A percentile compares a stretch with the other conserved stretches of the same genome.
phyloP scores from a whole-genome alignment of 2,888 invertebrate species.

The Apoda limacodes region DNA sequence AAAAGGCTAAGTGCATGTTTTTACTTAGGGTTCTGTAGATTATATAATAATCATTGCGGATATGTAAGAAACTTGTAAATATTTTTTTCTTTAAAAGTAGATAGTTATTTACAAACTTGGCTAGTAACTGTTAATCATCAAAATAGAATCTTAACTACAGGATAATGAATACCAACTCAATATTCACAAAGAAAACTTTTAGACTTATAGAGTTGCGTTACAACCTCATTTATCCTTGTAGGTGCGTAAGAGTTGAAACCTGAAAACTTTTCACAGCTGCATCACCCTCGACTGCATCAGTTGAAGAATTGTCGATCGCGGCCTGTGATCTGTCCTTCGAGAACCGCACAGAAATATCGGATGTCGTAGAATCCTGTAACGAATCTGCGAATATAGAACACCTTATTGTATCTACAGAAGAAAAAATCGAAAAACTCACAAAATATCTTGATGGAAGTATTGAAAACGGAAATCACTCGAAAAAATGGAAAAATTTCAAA shows the following conservation, averaged over 20 bases:
- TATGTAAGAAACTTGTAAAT: no score
- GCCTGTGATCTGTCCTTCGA: constrained; percentile 41
- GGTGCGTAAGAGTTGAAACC: constrained; percentile 55
- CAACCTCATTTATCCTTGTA: constrained; percentile 23
- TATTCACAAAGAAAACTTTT: no score
- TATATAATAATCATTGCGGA: no score
- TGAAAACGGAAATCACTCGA: constrained; percentile 24
- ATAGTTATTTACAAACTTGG: no score
- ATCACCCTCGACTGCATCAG: constrained; percentile 31
- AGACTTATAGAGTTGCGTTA: constrained; percentile 4
- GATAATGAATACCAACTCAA: no score
- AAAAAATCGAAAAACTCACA: constrained; percentile 65
- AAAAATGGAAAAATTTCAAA: constrained; percentile 52
- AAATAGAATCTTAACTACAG: no score
- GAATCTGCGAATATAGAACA: constrained; percentile 34
- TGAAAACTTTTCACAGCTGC: constrained; percentile 55
- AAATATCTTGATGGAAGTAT: constrained; percentile 44
- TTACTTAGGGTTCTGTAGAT: no score
- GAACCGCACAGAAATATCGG: constrained; percentile 37
- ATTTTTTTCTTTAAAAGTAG: no score
- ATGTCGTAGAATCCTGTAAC: constrained; percentile 27
- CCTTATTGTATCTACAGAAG: constrained; percentile 33
- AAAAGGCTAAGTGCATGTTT: no score
- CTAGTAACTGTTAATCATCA: no score
- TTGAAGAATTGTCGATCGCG: constrained; percentile 29